A percentile compares a stretch with the other conserved stretches of the same genome.
Evolutionary conservation across 2,113 vertebrate species (phyloP).

Genomic region (Gorsachius goisagi): DNA sequence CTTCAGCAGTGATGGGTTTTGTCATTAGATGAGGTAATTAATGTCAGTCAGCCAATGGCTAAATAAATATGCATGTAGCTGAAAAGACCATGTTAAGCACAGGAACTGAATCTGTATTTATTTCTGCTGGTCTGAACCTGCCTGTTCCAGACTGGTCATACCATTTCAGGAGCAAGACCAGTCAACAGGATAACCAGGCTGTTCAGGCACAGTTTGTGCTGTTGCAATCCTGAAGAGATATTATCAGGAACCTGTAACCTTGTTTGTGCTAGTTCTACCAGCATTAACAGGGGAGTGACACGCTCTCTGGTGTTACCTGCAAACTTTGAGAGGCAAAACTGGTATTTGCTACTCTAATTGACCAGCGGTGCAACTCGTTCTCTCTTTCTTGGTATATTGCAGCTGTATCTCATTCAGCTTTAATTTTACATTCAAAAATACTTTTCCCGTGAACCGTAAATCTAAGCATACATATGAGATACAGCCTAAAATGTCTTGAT

Average conservation of each 20-base stretch:
- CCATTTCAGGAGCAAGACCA: neutral
- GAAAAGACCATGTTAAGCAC: slow-evolving; percentile 1
- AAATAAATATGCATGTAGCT: neutral
- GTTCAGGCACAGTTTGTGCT: slow-evolving; percentile 30
- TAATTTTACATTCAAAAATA: neutral
- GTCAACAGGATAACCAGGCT: slow-evolving; percentile 13
- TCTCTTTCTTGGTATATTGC: neutral
- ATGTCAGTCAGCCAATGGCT: neutral
- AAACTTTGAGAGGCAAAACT: neutral
- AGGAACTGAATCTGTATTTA: neutral
- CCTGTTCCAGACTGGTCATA: slow-evolving; percentile 16
- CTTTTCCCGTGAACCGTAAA: neutral
- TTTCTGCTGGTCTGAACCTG: slow-evolving; percentile 42
- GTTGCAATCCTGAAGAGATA: slow-evolving; percentile 25
- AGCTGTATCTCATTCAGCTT: neutral
- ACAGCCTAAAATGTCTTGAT: neutral
- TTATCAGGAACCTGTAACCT: neutral
- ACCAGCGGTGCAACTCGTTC: neutral
- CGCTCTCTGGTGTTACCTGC: neutral
- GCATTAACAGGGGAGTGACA: neutral
- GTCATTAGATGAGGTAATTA: slow-evolving; percentile 2
- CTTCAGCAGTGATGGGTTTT: neutral
- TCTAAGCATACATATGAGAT: neutral
- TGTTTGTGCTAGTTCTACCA: neutral
- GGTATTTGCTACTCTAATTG: slow-evolving; percentile 2